These are phyloP conservation scores for Sternotherus odoratus DNA, from an alignment of 2,797 vertebrate species.

Conservation along the genomic window DNA sequence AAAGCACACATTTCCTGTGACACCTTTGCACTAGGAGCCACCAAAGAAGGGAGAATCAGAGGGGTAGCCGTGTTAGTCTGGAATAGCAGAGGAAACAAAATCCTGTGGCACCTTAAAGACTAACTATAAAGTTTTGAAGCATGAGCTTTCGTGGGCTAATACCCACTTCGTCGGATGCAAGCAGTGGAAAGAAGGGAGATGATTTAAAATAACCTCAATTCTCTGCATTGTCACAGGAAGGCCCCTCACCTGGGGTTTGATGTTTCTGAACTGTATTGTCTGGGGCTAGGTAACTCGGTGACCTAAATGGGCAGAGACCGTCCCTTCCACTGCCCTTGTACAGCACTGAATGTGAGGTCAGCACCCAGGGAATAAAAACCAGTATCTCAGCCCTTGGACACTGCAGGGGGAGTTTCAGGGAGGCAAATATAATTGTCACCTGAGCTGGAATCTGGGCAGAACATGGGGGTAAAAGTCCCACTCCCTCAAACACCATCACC, in stretches of 20 bases:
- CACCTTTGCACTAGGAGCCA: not conserved
- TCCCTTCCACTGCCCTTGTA: too few species aligned
- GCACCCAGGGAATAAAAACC: too few species aligned
- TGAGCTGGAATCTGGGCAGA: not conserved
- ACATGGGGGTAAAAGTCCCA: not conserved
- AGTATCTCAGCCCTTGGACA: too few species aligned
- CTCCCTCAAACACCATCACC: not conserved
- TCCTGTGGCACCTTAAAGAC: too few species aligned
- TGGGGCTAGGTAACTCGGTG: not conserved
- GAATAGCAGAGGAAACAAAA: too few species aligned
- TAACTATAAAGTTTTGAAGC: too few species aligned
- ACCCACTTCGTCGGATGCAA: too few species aligned
- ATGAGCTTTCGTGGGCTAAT: too few species aligned
- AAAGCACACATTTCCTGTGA: fast-evolving
- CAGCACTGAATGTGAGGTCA: too few species aligned
- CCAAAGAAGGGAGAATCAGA: not conserved
- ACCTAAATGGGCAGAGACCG: too few species aligned
- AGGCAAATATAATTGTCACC: not conserved
- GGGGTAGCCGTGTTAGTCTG: too few species aligned
- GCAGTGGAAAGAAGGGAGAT: not conserved
- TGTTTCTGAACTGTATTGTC: not conserved
- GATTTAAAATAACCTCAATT: not conserved
- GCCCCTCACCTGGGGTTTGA: too few species aligned
- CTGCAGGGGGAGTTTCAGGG: not conserved
- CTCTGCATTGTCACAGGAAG: not conserved